These are phyloP conservation scores for Platycnemis pennipes DNA, from an alignment of 2,888 invertebrate genomes.

Conservation along the genomic window DNA sequence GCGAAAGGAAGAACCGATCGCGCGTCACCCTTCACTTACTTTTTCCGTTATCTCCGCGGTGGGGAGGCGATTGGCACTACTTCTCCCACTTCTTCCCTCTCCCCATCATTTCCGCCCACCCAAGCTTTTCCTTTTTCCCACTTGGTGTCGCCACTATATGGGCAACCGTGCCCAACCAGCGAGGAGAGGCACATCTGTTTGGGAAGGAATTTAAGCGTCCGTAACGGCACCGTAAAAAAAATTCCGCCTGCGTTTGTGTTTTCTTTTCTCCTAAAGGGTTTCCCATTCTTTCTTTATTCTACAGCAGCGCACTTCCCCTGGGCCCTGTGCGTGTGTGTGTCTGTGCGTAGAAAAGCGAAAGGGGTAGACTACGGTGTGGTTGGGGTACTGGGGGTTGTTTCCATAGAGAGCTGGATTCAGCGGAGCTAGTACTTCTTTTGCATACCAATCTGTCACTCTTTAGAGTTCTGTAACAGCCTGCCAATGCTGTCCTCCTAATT, in stretches of 20 bases:
- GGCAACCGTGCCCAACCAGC: not conserved
- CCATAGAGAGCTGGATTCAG: too few relatives aligned
- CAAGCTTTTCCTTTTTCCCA: too few relatives aligned
- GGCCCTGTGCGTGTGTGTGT: not conserved
- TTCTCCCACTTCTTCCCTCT: not conserved
- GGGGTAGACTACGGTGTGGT: not conserved
- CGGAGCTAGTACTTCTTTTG: too few relatives aligned
- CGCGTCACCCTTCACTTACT: not conserved
- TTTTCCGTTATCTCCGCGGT: not conserved
- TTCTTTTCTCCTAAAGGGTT: not conserved
- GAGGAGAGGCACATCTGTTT: not conserved
- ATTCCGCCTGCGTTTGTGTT: not conserved
- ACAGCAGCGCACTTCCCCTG: not conserved
- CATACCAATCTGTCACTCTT: too few relatives aligned
- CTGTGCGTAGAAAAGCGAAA: not conserved
- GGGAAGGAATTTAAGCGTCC: conserved; percentile 5
- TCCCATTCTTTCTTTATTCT: not conserved
- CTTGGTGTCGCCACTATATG: too few relatives aligned
- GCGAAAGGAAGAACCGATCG: not conserved
- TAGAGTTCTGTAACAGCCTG: too few relatives aligned
- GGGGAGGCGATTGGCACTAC: not conserved
- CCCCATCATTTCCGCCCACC: not conserved
- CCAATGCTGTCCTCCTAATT: too few relatives aligned
- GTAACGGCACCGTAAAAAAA: conserved; percentile 11
- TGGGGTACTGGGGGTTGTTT: not conserved